These are phyloP conservation scores for Ursus arctos DNA, from an alignment of 2,113 vertebrate genomes.

Conservation along the genomic window DNA sequence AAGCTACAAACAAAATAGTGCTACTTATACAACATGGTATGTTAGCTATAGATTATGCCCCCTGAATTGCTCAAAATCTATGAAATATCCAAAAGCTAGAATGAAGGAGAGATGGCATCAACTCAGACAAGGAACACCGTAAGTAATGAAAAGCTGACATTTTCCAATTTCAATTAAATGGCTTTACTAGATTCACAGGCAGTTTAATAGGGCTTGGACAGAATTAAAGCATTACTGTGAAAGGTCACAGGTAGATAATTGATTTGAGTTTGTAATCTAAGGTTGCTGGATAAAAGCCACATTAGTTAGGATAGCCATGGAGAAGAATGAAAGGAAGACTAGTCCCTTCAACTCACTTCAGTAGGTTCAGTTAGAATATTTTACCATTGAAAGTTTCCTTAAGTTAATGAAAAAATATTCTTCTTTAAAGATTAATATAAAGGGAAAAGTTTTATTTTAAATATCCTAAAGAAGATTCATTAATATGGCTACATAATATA, in stretches of 20 bases:
- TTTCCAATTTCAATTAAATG: slow-evolving; percentile 78
- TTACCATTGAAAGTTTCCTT: slow-evolving; percentile 24
- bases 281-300: slow-evolving; percentile 41
- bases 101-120: slow-evolving; percentile 57
- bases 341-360: background rate
- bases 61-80: slow-evolving; percentile 9
- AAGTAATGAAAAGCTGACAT: slow-evolving; percentile 73
- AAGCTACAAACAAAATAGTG: background rate
- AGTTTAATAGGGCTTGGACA: slow-evolving; percentile 73
- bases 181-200: slow-evolving; percentile 69
- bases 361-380: background rate
- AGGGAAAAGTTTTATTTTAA: slow-evolving; percentile 17
- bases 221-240: slow-evolving; percentile 70
- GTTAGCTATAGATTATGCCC: background rate
- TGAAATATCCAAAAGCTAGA: slow-evolving; percentile 54
- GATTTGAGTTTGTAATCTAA: slow-evolving; percentile 73
- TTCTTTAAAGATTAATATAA: slow-evolving; percentile 50
- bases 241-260: slow-evolving; percentile 75
- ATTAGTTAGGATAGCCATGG: slow-evolving; percentile 54
- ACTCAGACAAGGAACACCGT: slow-evolving; percentile 51
- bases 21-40: background rate
- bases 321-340: slow-evolving; percentile 48
- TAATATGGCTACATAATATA: background rate
- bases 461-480: slow-evolving; percentile 55
- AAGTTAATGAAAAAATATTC: slow-evolving; percentile 19